These are phyloP conservation scores for Masticophis lateralis DNA, from an alignment of 2,797 vertebrate genomes.

Conservation along the genomic window DNA sequence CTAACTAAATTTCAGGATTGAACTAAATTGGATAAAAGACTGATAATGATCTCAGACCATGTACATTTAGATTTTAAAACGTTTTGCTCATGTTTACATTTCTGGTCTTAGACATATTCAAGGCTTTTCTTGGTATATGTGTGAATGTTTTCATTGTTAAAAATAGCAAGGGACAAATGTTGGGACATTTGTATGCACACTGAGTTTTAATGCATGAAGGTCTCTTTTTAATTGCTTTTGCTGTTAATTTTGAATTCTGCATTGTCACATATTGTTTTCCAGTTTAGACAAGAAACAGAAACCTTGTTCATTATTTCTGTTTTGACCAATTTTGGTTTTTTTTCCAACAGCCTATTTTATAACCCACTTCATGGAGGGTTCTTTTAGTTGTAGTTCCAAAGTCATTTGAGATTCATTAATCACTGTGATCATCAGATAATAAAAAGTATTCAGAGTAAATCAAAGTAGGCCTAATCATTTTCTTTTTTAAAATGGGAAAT, in stretches of 20 bases:
- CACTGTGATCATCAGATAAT: not conserved
- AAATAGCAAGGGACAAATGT: not conserved
- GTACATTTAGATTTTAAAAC: not conserved
- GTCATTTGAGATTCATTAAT: not conserved
- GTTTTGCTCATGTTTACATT: not conserved
- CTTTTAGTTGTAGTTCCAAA: not conserved
- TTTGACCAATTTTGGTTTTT: not conserved
- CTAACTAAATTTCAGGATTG: not conserved
- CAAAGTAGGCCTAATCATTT: not conserved
- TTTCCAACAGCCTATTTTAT: not conserved
- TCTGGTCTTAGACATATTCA: not conserved
- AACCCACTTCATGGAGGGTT: not conserved
- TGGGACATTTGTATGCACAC: not conserved
- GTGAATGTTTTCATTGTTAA: not conserved
- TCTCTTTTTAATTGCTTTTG: not conserved
- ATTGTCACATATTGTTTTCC: not conserved
- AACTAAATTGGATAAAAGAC: accelerated
- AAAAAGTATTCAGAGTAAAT: not conserved
- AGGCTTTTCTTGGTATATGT: not conserved
- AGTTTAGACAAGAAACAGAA: not conserved
- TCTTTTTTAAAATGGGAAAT: not conserved
- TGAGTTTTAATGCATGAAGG: not conserved
- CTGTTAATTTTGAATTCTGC: not conserved
- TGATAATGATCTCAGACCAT: not conserved
- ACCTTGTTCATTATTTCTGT: not conserved